Evolutionary conservation across 2,113 vertebrate genomes (phyloP).

Genomic region (Ceratotherium simum): DNA sequence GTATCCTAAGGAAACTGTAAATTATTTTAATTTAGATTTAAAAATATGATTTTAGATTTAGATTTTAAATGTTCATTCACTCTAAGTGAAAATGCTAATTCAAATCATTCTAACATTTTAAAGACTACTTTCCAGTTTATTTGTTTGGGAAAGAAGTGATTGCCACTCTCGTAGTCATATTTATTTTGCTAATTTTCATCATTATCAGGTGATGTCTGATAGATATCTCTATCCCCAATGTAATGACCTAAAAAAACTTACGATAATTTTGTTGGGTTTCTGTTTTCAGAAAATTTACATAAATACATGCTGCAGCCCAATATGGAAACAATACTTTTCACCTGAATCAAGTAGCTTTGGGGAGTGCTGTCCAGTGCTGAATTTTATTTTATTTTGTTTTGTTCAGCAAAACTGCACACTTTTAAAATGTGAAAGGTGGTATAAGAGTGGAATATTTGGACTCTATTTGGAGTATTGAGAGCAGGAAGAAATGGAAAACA

Average conservation of each 20-base stretch:
- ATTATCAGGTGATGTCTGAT: constrained; percentile 65
- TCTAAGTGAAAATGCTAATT: constrained; percentile 49
- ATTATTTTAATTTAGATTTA: constrained; percentile 76
- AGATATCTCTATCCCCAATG: neutral
- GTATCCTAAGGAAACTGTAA: constrained; percentile 25
- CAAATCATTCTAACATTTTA: constrained; percentile 40
- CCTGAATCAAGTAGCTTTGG: constrained; percentile 16
- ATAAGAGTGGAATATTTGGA: constrained; percentile 55
- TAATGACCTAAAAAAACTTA: constrained; percentile 70
- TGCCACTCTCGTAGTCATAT: constrained; percentile 69
- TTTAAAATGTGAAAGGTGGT: constrained; percentile 44
- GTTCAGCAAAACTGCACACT: constrained; percentile 48
- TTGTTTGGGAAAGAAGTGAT: constrained; percentile 68
- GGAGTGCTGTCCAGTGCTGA: constrained; percentile 85
- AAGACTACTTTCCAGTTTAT: constrained; percentile 57
- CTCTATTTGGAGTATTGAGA: neutral
- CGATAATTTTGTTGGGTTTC: constrained; percentile 69
- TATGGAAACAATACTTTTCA: constrained; percentile 67
- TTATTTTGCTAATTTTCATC: constrained; percentile 73
- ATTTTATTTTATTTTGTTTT: constrained; percentile 77
- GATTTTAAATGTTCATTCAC: constrained; percentile 32
- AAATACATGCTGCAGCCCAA: constrained; percentile 79
- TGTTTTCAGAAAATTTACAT: constrained; percentile 82
- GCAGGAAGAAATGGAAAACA: neutral
- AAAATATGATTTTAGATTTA: constrained; percentile 61